A percentile compares a stretch with the other conserved stretches of the same genome.
Evolutionary conservation across 2,888 invertebrate species (phyloP).

Genomic region (Meta bourneti): DNA sequence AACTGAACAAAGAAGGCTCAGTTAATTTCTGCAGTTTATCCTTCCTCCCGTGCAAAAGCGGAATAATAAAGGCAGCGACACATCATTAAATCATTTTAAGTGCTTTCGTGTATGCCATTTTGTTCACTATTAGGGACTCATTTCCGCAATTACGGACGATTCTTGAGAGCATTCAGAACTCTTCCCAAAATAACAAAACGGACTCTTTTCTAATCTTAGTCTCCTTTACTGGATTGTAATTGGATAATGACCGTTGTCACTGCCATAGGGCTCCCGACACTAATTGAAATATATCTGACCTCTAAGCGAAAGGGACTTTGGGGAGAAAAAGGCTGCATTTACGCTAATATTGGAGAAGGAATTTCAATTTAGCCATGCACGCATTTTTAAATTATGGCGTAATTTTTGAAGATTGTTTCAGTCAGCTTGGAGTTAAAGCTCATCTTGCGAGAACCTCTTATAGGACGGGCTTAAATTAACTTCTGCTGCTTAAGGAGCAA

Average conservation of each 20-base stretch:
- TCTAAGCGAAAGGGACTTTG: conserved; percentile 34
- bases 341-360: conserved; percentile 9
- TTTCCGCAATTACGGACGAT: conserved; percentile 52
- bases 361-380: conserved; percentile 28
- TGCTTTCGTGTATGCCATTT: conserved; percentile 32
- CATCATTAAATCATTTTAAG: conserved; percentile 27
- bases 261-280: conserved; percentile 17
- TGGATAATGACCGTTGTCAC: conserved; percentile 45
- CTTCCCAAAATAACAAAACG: conserved; percentile 44
- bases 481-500: background rate
- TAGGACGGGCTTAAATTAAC: background rate
- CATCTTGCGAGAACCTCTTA: background rate
- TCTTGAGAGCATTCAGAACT: conserved; percentile 42
- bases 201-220: conserved; percentile 52
- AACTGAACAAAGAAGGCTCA: no score
- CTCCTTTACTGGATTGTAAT: conserved; percentile 50
- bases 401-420: conserved; percentile 42
- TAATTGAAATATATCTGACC: conserved; percentile 62
- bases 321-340: background rate
- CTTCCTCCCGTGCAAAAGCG: conserved; percentile 21
- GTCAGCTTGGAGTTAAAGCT: background rate
- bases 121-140: conserved; percentile 20
- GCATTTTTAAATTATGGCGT: conserved; percentile 20
- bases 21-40: background rate
- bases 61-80: conserved; percentile 11